Base-by-base conservation (phyloP, 2,113 vertebrate species). In the Indicator indicator region DNA sequence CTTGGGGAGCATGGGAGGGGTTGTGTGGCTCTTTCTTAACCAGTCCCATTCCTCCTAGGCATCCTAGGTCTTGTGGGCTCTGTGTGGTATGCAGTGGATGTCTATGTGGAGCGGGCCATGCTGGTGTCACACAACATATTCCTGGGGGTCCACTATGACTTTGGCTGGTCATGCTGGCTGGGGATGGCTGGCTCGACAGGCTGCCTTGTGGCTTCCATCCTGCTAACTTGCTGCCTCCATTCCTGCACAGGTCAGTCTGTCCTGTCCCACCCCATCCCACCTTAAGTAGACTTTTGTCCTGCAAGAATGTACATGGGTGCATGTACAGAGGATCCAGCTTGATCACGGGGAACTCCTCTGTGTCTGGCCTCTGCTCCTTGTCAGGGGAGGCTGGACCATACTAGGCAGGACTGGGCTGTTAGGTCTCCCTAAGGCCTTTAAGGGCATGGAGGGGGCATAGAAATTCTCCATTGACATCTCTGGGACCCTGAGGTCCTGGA, bases 91-190 rank as follows among this genome's bases (percentile, higher is more conserved):
- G 98, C 97, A 0, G 95, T 98, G 33, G 98, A 98, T 0, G 96
- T 98, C 74, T 98, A 98, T 11, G 0, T 98, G 91, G 98, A 98
- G 71, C 95, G 97, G 56, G 88, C 94, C 50, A 96, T 55, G 40
- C 89, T 98, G 62, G 76, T 97, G 56, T 83, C 96, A 0, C 95
- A 83, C 83, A 96, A 96, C 2, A 56, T 98, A 5, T 98, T 97
- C 86, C 73, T 98, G 86, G 98, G 97, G 27, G 95, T 97, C 52
- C 96, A 98, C 91, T 98, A 97, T 0, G 98, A 98, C 79, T 98
- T 98, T 2, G 98, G 97, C 16, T 98, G 98, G 98, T 98, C 98
- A 0, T 98, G 97, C 83, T 98, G 98, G 98, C 81, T 98, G 81
- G 98, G 97, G 2, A 97, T 98, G 97, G 96, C 95, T 2, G 98